Percentiles rank a stretch among this genome's conserved stretches.
Conservation (phyloP, 2,888 invertebrate genomes). For the Steromphala cineraria region DNA sequence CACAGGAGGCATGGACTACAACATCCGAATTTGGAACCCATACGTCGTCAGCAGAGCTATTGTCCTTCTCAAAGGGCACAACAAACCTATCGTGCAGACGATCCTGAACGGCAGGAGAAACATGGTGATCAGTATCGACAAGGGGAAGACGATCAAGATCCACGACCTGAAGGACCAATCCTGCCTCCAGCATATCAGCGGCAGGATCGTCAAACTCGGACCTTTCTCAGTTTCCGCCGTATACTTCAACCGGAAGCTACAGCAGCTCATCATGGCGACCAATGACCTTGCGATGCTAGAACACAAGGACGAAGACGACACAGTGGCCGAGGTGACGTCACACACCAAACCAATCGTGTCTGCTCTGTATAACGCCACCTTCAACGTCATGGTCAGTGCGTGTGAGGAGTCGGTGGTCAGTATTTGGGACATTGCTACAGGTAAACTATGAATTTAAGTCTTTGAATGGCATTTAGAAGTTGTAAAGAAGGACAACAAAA, state of each 20-base stretch:
- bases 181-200: constrained; percentile 81
- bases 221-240: constrained; percentile 49
- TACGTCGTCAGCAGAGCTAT: constrained; percentile 84
- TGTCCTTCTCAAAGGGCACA: constrained; percentile 78
- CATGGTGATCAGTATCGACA: constrained; percentile 84
- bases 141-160: constrained; percentile 85
- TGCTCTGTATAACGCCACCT: constrained; percentile 84
- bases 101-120: constrained; percentile 82
- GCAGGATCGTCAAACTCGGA: constrained; percentile 53
- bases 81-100: constrained; percentile 80
- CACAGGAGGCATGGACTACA: constrained; percentile 85
- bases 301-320: constrained; percentile 53
- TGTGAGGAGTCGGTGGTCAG: constrained; percentile 88
- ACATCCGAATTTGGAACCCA: constrained; percentile 87
- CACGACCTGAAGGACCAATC: constrained; percentile 83
- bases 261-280: constrained; percentile 55
- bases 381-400: constrained; percentile 82
- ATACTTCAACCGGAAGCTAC: constrained; percentile 49
- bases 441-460: constrained; percentile 63
- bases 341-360: constrained; percentile 83
- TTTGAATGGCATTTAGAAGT: no score
- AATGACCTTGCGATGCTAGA: constrained; percentile 55
- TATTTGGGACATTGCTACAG: constrained; percentile 87
- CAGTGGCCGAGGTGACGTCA: constrained; percentile 75
- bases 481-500: no score